Percentiles rank a stretch among this genome's conserved stretches.
Conservation (phyloP, 2,888 invertebrate genomes). For the Quadroppia sp. region DNA sequence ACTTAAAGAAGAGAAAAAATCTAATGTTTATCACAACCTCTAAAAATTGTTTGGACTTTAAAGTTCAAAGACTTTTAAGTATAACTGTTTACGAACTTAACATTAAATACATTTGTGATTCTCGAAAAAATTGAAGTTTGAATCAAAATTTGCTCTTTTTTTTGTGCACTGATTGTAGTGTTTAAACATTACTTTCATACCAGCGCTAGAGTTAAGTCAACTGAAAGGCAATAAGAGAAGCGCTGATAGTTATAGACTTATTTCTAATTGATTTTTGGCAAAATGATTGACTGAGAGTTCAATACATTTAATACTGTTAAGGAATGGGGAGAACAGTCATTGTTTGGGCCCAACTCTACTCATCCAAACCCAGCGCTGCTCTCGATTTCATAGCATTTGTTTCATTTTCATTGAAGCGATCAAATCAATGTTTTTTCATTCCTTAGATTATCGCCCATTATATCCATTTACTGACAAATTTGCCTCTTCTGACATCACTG, state of each 20-base stretch:
- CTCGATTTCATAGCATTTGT: neutral
- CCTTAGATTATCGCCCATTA: conserved; percentile 37
- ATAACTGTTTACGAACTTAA: neutral
- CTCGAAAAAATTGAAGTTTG: neutral
- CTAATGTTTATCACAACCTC: no score
- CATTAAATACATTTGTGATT: neutral
- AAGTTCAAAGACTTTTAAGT: conserved; percentile 18
- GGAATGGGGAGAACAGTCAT: neutral
- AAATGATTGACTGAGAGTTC: conserved; percentile 33
- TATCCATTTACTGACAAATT: conserved; percentile 36
- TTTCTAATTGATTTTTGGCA: conserved; percentile 39
- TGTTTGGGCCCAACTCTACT: conserved; percentile 1
- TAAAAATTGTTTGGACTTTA: neutral
- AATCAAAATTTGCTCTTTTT: neutral
- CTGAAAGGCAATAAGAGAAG: conserved; percentile 33
- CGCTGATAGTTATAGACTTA: conserved; percentile 32
- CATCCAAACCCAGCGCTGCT: neutral
- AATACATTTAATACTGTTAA: conserved; percentile 29
- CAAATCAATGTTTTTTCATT: conserved; percentile 38
- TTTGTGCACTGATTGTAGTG: neutral
- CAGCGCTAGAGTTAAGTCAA: conserved; percentile 27
- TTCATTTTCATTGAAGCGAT: conserved; percentile 13
- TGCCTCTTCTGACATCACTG: conserved; percentile 9
- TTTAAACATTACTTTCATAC: neutral
- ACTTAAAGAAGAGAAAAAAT: no score